Base-by-base conservation (phyloP, 92 coral and sea anemone species). In the Zoanthus sociatus region DNA sequence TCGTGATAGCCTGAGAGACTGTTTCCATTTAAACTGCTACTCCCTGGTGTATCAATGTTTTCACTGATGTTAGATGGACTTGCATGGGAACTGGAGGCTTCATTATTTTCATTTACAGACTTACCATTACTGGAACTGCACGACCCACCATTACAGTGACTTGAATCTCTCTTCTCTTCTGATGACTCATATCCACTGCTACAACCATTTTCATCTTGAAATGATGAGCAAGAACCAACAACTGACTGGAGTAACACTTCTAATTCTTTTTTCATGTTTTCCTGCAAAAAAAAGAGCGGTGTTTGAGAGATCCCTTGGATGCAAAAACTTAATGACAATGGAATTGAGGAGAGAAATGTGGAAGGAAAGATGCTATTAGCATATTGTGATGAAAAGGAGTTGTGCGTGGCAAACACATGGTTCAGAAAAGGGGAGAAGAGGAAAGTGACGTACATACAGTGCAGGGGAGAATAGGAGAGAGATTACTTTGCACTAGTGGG, bases 161-260 rank as follows among this genome's bases (percentile, higher is more conserved):
- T 42, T 3, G 6, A 47, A 37, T 44, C 54, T 37, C 44, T 26
- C 11, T 20, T 66, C 18, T 81, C 85, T 26, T 66, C 75, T 66
- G 73, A 68, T 11, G 75, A 63, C 45, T 30, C 75, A 64, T 63
- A 81, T 21, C 75, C 85, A 45, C 70, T 66, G 17, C 74, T 47
- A 51, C 60, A 81, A 6, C 85, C 85, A 67, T 81, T 66, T 44
- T 66, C 61, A 66, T 30, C 75, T 26, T 67, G 61, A 10, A 47
- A 71, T 47, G 75, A 44, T 45, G 45, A 5, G 21, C 75, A 81
- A 17, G 85, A 46, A 20, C 70, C 85, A 26, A 15, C 18, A 11
- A 15, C 17, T 18, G 54, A 47, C 12, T 81, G 47, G 1, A 81
- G 42, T 7, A 63, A 16, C 20, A 47, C 21, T 53, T 81, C 51